Conservation (phyloP, 2,113 vertebrate species). For the Platichthys stellatus region DNA sequence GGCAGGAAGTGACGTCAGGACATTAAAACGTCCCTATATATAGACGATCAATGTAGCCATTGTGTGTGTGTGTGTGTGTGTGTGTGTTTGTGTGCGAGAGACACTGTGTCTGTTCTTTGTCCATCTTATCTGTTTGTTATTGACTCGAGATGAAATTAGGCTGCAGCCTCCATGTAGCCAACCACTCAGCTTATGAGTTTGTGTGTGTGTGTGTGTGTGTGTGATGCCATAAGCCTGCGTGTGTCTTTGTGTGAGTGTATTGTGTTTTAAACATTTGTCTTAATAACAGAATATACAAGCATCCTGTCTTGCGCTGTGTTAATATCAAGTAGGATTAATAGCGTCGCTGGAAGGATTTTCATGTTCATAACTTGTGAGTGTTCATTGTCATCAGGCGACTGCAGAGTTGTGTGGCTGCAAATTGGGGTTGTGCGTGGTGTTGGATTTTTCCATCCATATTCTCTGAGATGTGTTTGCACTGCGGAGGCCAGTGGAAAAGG, state of each 20-base stretch:
- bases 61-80: background rate
- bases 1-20: constrained; percentile 40
- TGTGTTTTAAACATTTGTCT: background rate
- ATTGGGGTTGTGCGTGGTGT: background rate
- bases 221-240: background rate
- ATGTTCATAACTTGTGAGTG: constrained; percentile 13
- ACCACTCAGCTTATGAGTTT: constrained; percentile 18
- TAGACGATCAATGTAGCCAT: constrained; percentile 23
- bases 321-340: background rate
- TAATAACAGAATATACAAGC: background rate
- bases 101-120: constrained; percentile 47
- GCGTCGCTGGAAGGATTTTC: constrained; percentile 16
- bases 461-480: background rate
- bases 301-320: background rate
- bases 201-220: background rate
- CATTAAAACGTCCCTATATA: constrained; percentile 31
- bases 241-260: background rate
- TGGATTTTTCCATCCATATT: constrained; percentile 1
- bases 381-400: background rate
- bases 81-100: background rate
- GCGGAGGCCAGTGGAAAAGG: background rate
- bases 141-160: constrained; percentile 55
- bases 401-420: background rate
- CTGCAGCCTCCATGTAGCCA: constrained; percentile 43
- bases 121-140: constrained; percentile 50